These are phyloP conservation scores for Copidosoma floridanum DNA, from an alignment of 1,140 invertebrate species.

Conservation along the genomic window DNA sequence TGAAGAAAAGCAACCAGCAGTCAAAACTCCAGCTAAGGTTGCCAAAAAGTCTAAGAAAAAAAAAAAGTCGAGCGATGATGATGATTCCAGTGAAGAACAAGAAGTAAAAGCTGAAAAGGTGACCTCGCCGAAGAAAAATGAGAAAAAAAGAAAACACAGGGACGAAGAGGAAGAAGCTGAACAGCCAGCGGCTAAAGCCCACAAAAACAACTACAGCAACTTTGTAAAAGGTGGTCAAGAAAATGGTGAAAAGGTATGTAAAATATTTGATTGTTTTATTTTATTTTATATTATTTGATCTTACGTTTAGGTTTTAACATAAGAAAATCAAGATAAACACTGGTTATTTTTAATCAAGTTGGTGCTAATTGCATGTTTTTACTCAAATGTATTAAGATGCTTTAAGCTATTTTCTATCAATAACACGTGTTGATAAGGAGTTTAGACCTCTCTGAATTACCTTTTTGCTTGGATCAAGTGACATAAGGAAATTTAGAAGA, in stretches of 20 bases:
- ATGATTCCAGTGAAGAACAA: constrained; percentile 36
- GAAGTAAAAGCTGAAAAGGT: background rate
- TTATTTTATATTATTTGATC: too few relatives aligned
- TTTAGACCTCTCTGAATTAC: too few relatives aligned
- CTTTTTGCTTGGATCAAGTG: too few relatives aligned
- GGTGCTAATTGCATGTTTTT: too few relatives aligned
- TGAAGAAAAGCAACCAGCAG: constrained; percentile 33
- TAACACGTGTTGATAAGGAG: too few relatives aligned
- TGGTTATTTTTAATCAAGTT: too few relatives aligned
- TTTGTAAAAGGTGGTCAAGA: constrained; percentile 58
- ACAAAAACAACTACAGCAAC: constrained; percentile 57
- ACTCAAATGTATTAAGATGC: too few relatives aligned
- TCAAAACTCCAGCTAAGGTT: constrained; percentile 19
- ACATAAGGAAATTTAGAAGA: too few relatives aligned
- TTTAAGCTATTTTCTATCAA: too few relatives aligned
- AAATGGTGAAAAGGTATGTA: constrained; percentile 53
- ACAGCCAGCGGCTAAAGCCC: constrained; percentile 42
- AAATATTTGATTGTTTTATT: too few relatives aligned
- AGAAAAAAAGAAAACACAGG: constrained; percentile 42
- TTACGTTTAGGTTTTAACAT: too few relatives aligned
- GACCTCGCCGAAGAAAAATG: background rate
- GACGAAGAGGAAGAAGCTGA: constrained; percentile 41
- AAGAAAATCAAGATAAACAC: too few relatives aligned
- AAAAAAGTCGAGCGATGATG: constrained; percentile 28
- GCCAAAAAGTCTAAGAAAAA: constrained; percentile 15